These are phyloP conservation scores for Brachystomella parvula DNA, from an alignment of 1,140 invertebrate genomes.

Conservation along the genomic window DNA sequence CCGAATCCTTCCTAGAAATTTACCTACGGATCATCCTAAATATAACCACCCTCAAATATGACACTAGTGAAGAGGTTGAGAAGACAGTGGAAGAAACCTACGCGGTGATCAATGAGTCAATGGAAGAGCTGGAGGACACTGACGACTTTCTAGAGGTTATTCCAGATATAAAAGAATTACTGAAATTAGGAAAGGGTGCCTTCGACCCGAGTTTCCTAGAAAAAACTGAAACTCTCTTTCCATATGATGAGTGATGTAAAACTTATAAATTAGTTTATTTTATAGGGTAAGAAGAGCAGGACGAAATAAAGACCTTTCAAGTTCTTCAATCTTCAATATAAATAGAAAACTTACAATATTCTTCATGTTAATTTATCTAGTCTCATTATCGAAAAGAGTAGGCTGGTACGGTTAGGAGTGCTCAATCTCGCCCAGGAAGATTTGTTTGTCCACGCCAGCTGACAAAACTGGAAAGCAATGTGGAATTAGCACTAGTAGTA, in stretches of 20 bases:
- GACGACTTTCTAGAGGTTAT: not conserved
- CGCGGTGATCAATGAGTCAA: not conserved
- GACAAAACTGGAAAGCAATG: constrained; percentile 67
- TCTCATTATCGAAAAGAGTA: not conserved
- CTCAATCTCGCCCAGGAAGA: constrained; percentile 93
- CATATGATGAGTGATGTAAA: not conserved
- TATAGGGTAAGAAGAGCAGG: too few relatives aligned
- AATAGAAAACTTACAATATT: too few relatives aligned
- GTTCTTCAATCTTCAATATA: not conserved
- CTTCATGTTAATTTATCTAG: too few relatives aligned
- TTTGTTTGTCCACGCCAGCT: constrained; percentile 88
- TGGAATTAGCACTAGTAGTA: not conserved
- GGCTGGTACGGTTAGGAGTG: not conserved
- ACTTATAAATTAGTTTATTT: not conserved
- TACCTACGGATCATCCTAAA: constrained; percentile 29
- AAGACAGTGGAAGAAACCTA: not conserved
- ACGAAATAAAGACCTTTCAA: too few relatives aligned
- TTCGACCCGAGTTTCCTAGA: constrained; percentile 7
- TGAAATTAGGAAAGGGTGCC: not conserved
- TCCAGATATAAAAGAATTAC: not conserved
- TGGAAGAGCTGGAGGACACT: constrained; percentile 1
- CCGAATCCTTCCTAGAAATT: constrained; percentile 22
- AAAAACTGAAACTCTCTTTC: not conserved
- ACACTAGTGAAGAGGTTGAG: not conserved
- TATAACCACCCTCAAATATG: constrained; percentile 7